Conservation (phyloP, 2,113 vertebrate genomes). For the Ceyx melanurus region DNA sequence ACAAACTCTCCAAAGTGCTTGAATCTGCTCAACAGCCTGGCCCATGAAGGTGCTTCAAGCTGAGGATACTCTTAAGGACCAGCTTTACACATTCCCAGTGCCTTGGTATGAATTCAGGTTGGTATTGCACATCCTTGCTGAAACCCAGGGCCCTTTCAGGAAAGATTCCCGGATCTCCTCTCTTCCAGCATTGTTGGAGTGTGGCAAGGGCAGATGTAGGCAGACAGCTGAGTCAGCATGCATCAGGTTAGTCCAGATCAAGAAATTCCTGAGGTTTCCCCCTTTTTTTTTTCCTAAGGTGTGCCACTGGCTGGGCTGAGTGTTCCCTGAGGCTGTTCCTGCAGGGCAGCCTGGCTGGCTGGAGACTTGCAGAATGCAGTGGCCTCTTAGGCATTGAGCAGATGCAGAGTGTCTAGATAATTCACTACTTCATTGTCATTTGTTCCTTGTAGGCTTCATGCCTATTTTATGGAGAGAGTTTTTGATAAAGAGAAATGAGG, state of each 20-base stretch:
- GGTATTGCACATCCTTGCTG: neutral
- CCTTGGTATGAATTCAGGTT: neutral
- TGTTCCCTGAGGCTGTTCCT: neutral
- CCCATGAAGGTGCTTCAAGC: neutral
- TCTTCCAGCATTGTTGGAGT: neutral
- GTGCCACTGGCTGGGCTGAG: neutral
- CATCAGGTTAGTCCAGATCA: neutral
- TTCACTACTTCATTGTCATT: neutral
- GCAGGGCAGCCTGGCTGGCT: neutral
- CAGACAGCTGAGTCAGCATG: neutral
- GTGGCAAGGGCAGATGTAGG: neutral
- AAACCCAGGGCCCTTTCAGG: neutral
- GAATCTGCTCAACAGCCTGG: neutral
- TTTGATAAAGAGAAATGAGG: neutral
- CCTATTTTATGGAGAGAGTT: neutral
- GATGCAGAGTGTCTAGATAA: neutral
- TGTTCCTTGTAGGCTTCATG: neutral
- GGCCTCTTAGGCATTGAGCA: neutral
- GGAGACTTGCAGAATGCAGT: neutral
- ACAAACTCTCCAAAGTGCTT: neutral
- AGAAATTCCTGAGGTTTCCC: neutral
- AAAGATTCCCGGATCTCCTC: neutral
- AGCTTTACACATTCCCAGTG: rapidly evolving
- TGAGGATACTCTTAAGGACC: neutral
- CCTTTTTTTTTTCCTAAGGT: neutral